Evolutionary conservation across 2,888 invertebrate genomes (phyloP), one percentile per base, ranked within the genome.

Genomic region (Cotesia congregata): DNA sequence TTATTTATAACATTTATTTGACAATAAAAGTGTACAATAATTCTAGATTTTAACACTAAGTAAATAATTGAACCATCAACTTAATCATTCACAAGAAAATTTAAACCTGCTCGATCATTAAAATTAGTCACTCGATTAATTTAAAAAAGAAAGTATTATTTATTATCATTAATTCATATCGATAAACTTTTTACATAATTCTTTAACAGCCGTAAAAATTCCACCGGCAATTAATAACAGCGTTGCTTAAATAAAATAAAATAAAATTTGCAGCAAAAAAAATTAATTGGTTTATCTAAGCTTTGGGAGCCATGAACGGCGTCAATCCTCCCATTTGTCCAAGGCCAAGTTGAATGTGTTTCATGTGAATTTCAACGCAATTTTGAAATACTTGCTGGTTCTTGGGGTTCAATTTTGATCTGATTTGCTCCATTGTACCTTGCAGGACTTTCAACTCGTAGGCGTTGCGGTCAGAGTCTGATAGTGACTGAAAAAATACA

Each of bases 371-470:
- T 90, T 98, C 98, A 5, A 98, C 95, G 88, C 93, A 93, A 89
- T 95, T 96, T 90, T 97, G 95, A 90, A 97, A 97, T 65, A 94
- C 91, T 83, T 93, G 92, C 83, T 94, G 93, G 90, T 97, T 96
- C 67, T 92, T 91, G 1, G 94, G 93, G 82, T 94, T 93, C 75
- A 97, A 90, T 85, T 95, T 94, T 77, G 93, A 92, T 89, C 96
- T 95, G 72, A 98, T 96, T 87, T 97, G 95, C 85, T 95, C 95
- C 91, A 98, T 94, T 62, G 98, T 96, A 20, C 97, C 97, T 90
- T 97, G 96, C 67, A 97, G 91, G 20, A 97, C 95, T 89, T 95
- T 95, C 74, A 98, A 91, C 87, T 98, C 97, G 90, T 97, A 97
- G 1, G 96, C 95, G 89, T 96, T 97, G 87, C 95, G 94, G 86